Conservation (phyloP, 1,140 invertebrate genomes). For the Dreissena rostriformis region DNA sequence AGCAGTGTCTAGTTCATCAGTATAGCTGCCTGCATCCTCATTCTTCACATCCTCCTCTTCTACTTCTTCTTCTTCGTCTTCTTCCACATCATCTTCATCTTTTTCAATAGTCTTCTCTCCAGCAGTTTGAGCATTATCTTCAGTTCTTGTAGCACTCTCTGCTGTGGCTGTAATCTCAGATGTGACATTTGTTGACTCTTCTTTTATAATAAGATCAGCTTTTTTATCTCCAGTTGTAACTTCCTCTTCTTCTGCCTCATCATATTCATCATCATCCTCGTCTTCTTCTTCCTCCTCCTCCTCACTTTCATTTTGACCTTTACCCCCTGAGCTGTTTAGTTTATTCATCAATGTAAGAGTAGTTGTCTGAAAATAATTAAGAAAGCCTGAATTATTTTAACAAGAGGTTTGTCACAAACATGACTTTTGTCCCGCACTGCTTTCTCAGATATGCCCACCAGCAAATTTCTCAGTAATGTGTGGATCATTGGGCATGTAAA, state of each 20-base stretch:
- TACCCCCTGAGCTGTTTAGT: background rate
- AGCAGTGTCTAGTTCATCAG: background rate
- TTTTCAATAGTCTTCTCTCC: constrained; percentile 16
- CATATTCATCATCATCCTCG: constrained; percentile 45
- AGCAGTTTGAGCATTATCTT: background rate
- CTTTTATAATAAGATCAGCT: background rate
- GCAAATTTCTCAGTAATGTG: too few species aligned
- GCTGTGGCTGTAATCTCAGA: too few species aligned
- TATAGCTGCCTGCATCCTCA: background rate
- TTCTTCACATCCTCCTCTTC: constrained; percentile 31
- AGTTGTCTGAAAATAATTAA: constrained; percentile 27
- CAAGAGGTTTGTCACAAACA: too few species aligned
- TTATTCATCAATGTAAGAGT: constrained; percentile 35
- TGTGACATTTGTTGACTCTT: background rate
- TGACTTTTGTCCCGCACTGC: too few species aligned
- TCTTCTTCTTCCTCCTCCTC: constrained; percentile 43
- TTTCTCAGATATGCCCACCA: too few species aligned
- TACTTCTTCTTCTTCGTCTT: constrained; percentile 19
- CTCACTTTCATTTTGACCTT: constrained; percentile 10
- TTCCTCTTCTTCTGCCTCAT: background rate
- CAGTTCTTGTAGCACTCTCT: background rate
- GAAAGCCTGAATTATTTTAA: background rate
- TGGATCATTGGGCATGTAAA: too few species aligned
- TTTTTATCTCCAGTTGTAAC: background rate
- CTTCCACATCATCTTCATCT: constrained; percentile 12